Percentiles rank a stretch among this genome's conserved stretches.
Conservation (phyloP, 2,797 vertebrate genomes). For the Thamnophis elegans region DNA sequence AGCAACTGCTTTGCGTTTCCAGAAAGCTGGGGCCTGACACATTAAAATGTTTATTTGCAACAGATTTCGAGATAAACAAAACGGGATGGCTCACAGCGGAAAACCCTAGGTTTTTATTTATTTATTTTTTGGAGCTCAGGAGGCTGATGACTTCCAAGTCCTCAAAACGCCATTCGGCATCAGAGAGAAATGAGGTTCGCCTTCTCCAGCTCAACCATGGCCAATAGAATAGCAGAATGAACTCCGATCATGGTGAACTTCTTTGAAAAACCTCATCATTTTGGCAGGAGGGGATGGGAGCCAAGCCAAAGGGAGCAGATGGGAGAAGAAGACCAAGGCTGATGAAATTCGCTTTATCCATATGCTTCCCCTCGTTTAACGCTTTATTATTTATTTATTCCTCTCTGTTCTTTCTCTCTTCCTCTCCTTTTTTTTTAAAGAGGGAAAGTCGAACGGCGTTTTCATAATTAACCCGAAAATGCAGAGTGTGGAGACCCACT, state of each 20-base stretch:
- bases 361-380: constrained; percentile 64
- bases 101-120: not conserved
- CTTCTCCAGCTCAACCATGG: not conserved
- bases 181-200: not conserved
- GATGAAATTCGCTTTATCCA: constrained; percentile 62
- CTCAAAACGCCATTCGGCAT: accelerated
- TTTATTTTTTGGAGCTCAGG: not conserved
- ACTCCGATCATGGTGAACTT: not conserved
- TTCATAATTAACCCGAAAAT: not conserved
- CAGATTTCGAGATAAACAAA: not conserved
- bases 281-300: constrained; percentile 60
- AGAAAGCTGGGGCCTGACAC: not conserved
- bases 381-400: not conserved
- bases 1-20: not conserved
- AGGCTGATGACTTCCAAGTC: accelerated
- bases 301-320: constrained; percentile 66
- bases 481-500: not conserved
- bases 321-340: constrained; percentile 68
- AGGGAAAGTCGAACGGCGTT: constrained; percentile 55
- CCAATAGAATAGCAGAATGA: not conserved
- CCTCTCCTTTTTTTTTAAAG: not conserved
- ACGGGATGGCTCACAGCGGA: not conserved
- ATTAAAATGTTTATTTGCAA: not conserved
- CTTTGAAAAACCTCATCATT: constrained; percentile 38
- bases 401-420: not conserved